A percentile compares a stretch with the other conserved stretches of the same genome.
Evolutionary conservation across 2,888 invertebrate genomes (phyloP).

Genomic region (Tetramorium bicarinatum): DNA sequence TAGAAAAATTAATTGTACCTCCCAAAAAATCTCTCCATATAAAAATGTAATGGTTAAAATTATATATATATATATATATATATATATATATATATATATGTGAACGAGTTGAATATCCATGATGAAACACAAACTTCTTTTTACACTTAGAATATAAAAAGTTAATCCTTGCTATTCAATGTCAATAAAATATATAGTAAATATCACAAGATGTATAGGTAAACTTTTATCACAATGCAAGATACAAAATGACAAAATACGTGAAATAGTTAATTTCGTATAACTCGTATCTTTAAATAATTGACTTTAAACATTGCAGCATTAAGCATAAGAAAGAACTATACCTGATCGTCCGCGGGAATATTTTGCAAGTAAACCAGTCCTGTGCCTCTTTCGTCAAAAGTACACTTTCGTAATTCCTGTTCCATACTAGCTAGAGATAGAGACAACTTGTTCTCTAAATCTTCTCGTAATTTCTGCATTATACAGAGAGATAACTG

Average conservation of each 20-base stretch:
- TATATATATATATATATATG: neutral
- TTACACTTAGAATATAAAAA: neutral
- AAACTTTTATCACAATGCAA: constrained; percentile 37
- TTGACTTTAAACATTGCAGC: constrained; percentile 38
- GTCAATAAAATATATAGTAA: constrained; percentile 29
- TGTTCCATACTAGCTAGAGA: constrained; percentile 91
- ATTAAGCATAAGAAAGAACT: constrained; percentile 40
- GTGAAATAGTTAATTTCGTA: constrained; percentile 37
- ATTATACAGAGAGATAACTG: constrained; percentile 53
- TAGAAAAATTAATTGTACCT: constrained; percentile 20
- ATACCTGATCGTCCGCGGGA: constrained; percentile 87
- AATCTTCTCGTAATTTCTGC: constrained; percentile 89
- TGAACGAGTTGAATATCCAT: neutral
- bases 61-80: neutral
- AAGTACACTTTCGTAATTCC: constrained; percentile 91
- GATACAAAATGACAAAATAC: constrained; percentile 33
- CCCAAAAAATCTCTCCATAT: neutral
- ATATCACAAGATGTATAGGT: constrained; percentile 40
- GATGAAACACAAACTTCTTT: constrained; percentile 1
- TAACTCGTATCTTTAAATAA: constrained; percentile 38
- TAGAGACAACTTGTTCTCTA: constrained; percentile 90
- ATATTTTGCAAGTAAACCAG: constrained; percentile 88
- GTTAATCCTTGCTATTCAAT: constrained; percentile 5
- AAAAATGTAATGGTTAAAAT: constrained; percentile 14
- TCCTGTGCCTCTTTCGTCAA: constrained; percentile 88